Percentiles rank a stretch among this genome's conserved stretches.
Evolutionary conservation across 2,888 invertebrate genomes (phyloP).

Genomic region (Himalopsyche kuldschensis): DNA sequence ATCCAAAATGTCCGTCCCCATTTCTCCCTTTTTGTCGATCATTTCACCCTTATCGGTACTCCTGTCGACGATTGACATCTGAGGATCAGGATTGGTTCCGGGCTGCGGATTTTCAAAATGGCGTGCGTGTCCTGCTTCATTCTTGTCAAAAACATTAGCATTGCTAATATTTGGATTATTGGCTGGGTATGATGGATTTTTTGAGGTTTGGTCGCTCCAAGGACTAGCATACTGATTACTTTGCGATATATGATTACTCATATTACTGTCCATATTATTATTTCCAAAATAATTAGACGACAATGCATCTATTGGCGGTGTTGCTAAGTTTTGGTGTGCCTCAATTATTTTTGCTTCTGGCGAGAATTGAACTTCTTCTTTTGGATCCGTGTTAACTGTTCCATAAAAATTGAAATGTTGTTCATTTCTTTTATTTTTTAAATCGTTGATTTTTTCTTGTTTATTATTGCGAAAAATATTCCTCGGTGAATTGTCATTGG

Average conservation of each 20-base stretch:
- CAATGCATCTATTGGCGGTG: neutral
- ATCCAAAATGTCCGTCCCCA: conserved; percentile 52
- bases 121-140: conserved; percentile 41
- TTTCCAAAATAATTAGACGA: no score
- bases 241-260: neutral
- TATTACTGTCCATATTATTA: neutral
- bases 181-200: no score
- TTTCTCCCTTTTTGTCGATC: conserved; percentile 44
- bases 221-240: neutral
- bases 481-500: neutral
- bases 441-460: neutral
- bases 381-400: neutral
- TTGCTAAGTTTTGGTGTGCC: neutral
- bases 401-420: neutral
- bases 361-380: neutral
- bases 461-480: neutral
- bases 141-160: neutral
- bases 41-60: conserved; percentile 48
- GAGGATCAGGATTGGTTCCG: conserved; percentile 51
- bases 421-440: neutral
- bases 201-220: neutral
- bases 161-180: neutral
- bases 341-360: neutral
- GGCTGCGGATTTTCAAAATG: conserved; percentile 44
- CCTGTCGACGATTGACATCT: conserved; percentile 51